phyloP scores from a whole-genome alignment of 2,888 invertebrate species.

The Panopea generosa region DNA sequence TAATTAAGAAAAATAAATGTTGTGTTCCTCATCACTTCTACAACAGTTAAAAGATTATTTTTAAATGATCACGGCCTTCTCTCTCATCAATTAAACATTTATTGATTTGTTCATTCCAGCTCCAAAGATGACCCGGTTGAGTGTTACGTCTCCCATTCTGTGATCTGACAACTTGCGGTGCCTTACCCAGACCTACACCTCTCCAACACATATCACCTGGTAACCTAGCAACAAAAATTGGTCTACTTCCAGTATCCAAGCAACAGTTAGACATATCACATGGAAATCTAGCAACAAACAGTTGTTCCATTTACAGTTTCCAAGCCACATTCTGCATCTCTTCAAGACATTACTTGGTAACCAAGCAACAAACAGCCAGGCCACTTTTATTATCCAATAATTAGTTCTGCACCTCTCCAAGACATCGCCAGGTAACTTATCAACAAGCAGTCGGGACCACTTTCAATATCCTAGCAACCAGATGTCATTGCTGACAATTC shows the following conservation, averaged over 20 bases:
- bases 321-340: neutral
- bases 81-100: no score
- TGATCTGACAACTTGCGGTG: conserved; percentile 33
- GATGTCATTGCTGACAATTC: no score
- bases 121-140: conserved; percentile 57
- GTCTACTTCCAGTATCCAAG: neutral
- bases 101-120: conserved; percentile 45
- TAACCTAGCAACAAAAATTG: conserved; percentile 1
- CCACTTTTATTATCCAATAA: no score
- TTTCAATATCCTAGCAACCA: no score
- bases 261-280: neutral
- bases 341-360: neutral
- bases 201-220: conserved; percentile 20
- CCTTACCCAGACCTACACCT: conserved; percentile 25
- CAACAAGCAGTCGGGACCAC: no score
- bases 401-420: no score
- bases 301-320: neutral
- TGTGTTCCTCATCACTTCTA: no score
- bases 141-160: conserved; percentile 59
- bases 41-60: no score
- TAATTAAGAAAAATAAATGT: no score
- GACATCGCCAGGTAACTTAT: neutral
- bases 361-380: neutral
- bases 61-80: no score
- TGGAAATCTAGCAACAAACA: conserved; percentile 3